Evolutionary conservation across 2,888 invertebrate genomes (phyloP), one percentile per base, ranked within the genome.

Genomic region (Petrophora chlorosata): DNA sequence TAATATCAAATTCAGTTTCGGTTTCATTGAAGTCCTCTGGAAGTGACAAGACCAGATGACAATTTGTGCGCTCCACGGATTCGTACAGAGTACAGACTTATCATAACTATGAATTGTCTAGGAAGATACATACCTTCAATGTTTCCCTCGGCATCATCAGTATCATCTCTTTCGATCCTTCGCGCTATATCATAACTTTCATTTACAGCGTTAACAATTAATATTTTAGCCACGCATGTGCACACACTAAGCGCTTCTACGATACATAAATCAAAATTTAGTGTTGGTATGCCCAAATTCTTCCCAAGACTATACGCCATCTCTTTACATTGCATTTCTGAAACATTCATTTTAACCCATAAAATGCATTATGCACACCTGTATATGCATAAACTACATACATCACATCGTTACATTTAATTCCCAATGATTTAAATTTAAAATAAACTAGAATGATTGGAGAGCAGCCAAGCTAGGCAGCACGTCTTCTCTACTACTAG

Each of bases 241-340:
- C 76, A 69, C 0, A 65, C 46, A 55, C 80, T 79, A 25, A 91
- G 68, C 17, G 89, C 87, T 67, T 91, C 88, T 45, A 85, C 88
- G 63, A 87, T 89, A 70, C 87, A 81, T 17, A 74, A 65, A 70
- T 92, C 93, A 44, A 91, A 81, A 70, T 83, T 91, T 51, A 90
- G 62, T 3, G 87, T 85, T 0, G 91, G 91, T 46, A 92, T 56
- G 2, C 69, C 56, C 2, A 92, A 68, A 3, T 54, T 63, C 66
- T 82, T 90, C 2, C 91, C 92, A 10, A 86, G 46, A 1, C 79
- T 62, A 55, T 83, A 85, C 2, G 87, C 87, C 40, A 87, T 75
- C 75, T 89, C 89, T 70, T 82, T 79, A 56, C 84, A 76, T 50
- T 80, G 73, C 23, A 70, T 67, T 74, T 87, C 89, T 89, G 47